Evolutionary conservation across 2,797 vertebrate species (phyloP), one percentile per base, ranked within the genome.

Genomic region (Austrolebias charrua): DNA sequence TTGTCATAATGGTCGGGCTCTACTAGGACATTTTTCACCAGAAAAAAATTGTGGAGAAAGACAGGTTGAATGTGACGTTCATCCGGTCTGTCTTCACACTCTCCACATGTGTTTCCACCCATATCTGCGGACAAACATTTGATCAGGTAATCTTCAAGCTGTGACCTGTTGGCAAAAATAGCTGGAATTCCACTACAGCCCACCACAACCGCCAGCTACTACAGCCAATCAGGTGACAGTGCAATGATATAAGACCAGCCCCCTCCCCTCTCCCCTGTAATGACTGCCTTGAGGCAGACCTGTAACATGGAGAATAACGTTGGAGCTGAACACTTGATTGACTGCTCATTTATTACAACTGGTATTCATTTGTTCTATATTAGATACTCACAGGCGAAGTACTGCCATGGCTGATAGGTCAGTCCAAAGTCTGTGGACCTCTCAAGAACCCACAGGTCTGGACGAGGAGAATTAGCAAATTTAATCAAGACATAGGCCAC

Each of bases 381-480:
- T 9, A 38, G 10, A 64, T 71, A 96, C 97, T 98, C 80, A 99
- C 97, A 98, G 71, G 97, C 95, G 14, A 99, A 99, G 82, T 92
- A 99, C 90, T 99, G 96, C 97, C 97, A 99, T 0, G 97, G 95
- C 50, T 92, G 92, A 13, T 97, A 98, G 24, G 94, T 96, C 69
- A 85, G 91, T 62, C 97, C 97, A 0, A 93, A 96, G 90, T 99
- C 95, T 0, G 92, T 88, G 0, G 97, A 98, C 42, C 94, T 85
- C 79, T 99, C 97, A 79, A 99, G 89, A 51, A 98, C 97, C 97
- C 97, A 99, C 24, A 99, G 94, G 81, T 99, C 97, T 0, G 97
- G 97, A 49, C 97, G 94, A 7, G 97, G 97, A 14, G 97, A 95
- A 85, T 99, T 99, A 58, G 97, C 97, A 5, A 99, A 99, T 84